Conservation (phyloP, 2,113 vertebrate species). For the Clarias gariepinus region DNA sequence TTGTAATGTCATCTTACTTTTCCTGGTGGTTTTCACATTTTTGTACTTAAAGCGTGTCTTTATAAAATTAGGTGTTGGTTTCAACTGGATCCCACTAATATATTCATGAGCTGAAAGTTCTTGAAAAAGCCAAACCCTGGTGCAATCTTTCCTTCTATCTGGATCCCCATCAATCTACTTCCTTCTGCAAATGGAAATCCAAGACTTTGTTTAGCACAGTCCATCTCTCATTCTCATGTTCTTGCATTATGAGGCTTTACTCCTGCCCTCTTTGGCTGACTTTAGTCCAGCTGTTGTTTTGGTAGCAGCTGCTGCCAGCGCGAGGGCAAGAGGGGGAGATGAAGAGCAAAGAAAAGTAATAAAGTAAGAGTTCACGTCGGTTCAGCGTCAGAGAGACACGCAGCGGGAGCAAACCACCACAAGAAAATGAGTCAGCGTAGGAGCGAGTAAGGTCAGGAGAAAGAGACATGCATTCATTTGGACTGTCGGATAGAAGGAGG, state of each 20-base stretch:
- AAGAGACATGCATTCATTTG: constrained; percentile 29
- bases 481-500: constrained; percentile 21
- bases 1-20: background rate
- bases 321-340: constrained; percentile 30
- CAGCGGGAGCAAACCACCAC: constrained; percentile 38
- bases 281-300: constrained; percentile 59
- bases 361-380: constrained; percentile 56
- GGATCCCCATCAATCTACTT: background rate
- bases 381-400: constrained; percentile 50
- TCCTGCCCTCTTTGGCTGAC: constrained; percentile 41
- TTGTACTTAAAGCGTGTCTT: background rate
- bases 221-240: constrained; percentile 3
- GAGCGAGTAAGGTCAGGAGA: constrained; percentile 46
- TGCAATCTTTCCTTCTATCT: background rate
- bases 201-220: background rate
- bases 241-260: constrained; percentile 30
- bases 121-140: background rate
- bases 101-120: background rate
- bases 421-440: constrained; percentile 54
- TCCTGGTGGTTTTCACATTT: background rate
- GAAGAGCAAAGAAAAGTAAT: constrained; percentile 51
- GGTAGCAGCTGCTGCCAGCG: constrained; percentile 47
- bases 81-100: background rate
- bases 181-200: background rate
- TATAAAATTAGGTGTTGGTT: background rate